These are phyloP conservation scores for Kryptolebias ocellatus DNA, from an alignment of 2,797 vertebrate genomes.

Conservation along the genomic window DNA sequence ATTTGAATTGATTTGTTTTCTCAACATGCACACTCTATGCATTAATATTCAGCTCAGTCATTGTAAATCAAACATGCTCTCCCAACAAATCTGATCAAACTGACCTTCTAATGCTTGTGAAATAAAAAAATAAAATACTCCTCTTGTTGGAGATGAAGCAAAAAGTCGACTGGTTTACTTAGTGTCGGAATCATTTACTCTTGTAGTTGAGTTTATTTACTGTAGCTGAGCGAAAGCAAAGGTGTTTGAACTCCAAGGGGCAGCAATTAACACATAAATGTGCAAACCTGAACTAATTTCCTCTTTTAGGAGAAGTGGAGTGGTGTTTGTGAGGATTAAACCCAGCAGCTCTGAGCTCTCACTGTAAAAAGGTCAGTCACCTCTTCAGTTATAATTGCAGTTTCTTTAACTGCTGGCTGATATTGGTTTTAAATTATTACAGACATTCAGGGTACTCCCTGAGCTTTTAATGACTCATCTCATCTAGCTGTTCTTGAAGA, in stretches of 20 bases:
- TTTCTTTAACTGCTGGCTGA: not conserved
- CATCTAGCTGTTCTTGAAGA: not conserved
- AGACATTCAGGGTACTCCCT: not conserved
- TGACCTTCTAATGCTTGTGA: too few species aligned
- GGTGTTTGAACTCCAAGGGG: slow-evolving; percentile 1
- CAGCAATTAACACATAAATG: slow-evolving; percentile 30
- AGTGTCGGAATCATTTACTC: slow-evolving; percentile 6
- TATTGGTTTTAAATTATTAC: not conserved
- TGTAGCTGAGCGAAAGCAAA: slow-evolving; percentile 6
- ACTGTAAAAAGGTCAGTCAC: not conserved
- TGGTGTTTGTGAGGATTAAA: slow-evolving; percentile 9
- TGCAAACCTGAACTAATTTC: slow-evolving; percentile 24
- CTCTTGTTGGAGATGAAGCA: not conserved
- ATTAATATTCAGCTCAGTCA: too few species aligned
- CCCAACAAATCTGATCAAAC: too few species aligned
- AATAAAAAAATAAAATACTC: not conserved
- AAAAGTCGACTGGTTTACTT: not conserved
- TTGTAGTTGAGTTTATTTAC: slow-evolving; percentile 21
- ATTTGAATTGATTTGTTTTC: too few species aligned
- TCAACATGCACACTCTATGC: too few species aligned
- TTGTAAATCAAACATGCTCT: too few species aligned
- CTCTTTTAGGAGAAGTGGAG: slow-evolving; percentile 2
- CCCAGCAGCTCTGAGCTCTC: not conserved
- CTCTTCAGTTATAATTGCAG: not conserved
- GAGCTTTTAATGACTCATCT: not conserved